phyloP scores from a whole-genome alignment of 1,140 invertebrate species.

The Dryas iulia region DNA sequence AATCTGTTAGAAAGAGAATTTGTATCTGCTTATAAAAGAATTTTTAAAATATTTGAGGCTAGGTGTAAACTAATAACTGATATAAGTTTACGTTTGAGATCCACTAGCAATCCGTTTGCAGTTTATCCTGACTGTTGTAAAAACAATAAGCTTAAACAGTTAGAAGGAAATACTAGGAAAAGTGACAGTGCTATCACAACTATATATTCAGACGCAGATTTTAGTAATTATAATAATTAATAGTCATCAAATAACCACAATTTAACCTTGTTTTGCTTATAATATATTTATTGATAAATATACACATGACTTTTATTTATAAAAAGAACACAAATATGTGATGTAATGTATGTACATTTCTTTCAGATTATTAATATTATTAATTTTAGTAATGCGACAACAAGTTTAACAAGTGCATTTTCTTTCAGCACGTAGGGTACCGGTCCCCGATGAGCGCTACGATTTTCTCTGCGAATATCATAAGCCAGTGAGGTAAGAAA shows the following conservation, averaged over 20 bases:
- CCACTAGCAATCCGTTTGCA: slow-evolving; percentile 71
- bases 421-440: slow-evolving; percentile 92
- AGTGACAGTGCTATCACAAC: background rate
- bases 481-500: slow-evolving; percentile 92
- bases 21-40: slow-evolving; percentile 57
- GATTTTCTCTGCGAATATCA: slow-evolving; percentile 96
- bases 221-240: background rate
- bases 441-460: slow-evolving; percentile 97
- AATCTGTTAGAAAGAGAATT: slow-evolving; percentile 39
- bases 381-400: background rate
- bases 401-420: slow-evolving; percentile 31
- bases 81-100: slow-evolving; percentile 64
- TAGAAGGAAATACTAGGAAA: background rate
- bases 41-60: slow-evolving; percentile 57
- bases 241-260: background rate
- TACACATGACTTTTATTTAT: background rate
- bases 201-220: background rate
- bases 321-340: background rate
- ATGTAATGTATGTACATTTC: background rate
- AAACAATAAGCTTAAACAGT: background rate
- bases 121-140: slow-evolving; percentile 65
- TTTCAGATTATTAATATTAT: background rate
- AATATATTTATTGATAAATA: background rate
- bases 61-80: slow-evolving; percentile 61
- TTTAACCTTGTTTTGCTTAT: background rate